Evolutionary conservation across 2,113 vertebrate species (phyloP), one percentile per base, ranked within the genome.

Genomic region (Erpornis zantholeuca): DNA sequence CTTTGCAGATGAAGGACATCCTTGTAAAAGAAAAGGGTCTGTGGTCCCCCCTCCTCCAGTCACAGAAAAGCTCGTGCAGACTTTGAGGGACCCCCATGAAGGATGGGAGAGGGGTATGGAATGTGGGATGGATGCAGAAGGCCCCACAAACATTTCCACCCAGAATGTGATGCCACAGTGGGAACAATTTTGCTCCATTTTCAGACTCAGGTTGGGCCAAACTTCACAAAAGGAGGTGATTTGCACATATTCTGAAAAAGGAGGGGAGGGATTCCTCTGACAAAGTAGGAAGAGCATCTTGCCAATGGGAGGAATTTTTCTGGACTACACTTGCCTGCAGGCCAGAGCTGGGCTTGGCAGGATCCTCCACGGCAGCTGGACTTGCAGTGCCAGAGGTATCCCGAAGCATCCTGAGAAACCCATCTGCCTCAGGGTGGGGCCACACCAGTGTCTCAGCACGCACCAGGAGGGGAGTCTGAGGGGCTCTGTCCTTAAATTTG

Each of bases 81-180:
- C 64, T 52, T 63, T 29, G 52, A 68, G 25, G 22, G 25, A 63
- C 5, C 3, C 17, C 33, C 7, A 8, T 1, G 25, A 78, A 57
- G 25, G n/a, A 78, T 0, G 0, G 10, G 27, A 83, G 24, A 2
- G 0, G 12, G 13, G 15, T 6, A 57, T 5, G 22, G n/a, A 89
- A 68, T 0, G 2, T 7, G 19, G 36, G 52, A 78, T 63, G 66
- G 75, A 70, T 18, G 56, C n/a, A 53, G 56, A 82, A 56, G 60
- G 36, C 40, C 52, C 9, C 0, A 0, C 1, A 1, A 20, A 18
- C 22, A 16, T 35, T 61, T 60, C 59, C 21, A 57, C 23, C 29
- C 68, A 56, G 47, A 56, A 77, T 0, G 19, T 7, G 64, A 68
- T 20, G 29, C 15, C 0, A 0, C 23, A 18, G 60, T 0, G 3